These are phyloP conservation scores for Prochilodus magdalenae DNA, from an alignment of 2,113 vertebrate species.

Conservation along the genomic window DNA sequence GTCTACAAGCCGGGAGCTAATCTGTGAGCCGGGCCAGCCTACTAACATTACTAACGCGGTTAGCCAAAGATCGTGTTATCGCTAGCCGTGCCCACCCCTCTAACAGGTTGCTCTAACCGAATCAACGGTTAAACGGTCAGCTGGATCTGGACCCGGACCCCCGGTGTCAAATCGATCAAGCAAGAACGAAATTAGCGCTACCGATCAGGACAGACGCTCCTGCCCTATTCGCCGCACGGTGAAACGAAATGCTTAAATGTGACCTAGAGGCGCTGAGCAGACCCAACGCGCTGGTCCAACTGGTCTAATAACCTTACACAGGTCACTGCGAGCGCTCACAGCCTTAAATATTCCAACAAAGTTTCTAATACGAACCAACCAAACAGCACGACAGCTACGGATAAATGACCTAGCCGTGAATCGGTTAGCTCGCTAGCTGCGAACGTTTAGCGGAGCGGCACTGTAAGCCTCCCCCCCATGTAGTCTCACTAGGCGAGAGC, in stretches of 20 bases:
- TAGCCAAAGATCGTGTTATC: neutral
- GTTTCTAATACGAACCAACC: slow-evolving; percentile 23
- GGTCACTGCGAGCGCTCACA: neutral
- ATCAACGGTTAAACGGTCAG: slow-evolving; percentile 6
- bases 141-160: slow-evolving; percentile 29
- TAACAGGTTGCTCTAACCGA: slow-evolving; percentile 53
- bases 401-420: neutral
- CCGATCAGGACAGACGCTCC: neutral
- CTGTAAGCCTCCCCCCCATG: slow-evolving; percentile 29
- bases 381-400: neutral
- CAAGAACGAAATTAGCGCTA: neutral
- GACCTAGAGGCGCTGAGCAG: slow-evolving; percentile 41
- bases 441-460: slow-evolving; percentile 41
- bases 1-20: neutral
- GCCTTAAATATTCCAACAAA: slow-evolving; percentile 43
- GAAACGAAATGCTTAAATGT: slow-evolving; percentile 6
- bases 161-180: neutral
- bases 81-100: slow-evolving; percentile 24
- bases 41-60: neutral
- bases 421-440: neutral
- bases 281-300: slow-evolving; percentile 3
- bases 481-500: slow-evolving; percentile 58
- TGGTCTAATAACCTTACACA: slow-evolving; percentile 13
- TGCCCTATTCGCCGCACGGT: no score
- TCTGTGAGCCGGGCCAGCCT: neutral